phyloP scores from a whole-genome alignment of 2,888 invertebrate species.

The Apocheima hispidaria region DNA sequence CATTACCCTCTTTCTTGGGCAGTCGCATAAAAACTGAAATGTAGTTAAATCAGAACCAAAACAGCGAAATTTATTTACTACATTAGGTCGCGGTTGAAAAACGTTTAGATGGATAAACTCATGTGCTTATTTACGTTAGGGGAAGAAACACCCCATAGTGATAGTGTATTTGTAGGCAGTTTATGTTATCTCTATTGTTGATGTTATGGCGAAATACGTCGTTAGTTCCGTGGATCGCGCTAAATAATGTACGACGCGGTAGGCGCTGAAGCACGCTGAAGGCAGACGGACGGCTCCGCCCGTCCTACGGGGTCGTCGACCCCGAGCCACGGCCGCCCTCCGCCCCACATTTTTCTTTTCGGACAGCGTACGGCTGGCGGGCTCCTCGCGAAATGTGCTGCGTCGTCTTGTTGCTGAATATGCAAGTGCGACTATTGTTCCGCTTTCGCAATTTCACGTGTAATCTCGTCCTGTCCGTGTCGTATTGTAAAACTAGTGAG shows the following conservation, averaged over 20 bases:
- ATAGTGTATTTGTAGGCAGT: constrained; percentile 29
- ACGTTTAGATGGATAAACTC: neutral
- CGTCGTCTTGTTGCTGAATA: constrained; percentile 76
- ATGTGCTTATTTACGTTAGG: constrained; percentile 28
- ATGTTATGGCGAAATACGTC: constrained; percentile 57
- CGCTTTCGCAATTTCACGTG: constrained; percentile 76
- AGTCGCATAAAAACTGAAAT: too few relatives aligned
- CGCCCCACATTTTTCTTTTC: constrained; percentile 82
- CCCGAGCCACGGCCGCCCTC: constrained; percentile 67
- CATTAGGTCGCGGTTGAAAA: too few relatives aligned
- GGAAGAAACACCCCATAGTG: constrained; percentile 42
- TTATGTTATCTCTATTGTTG: constrained; percentile 53
- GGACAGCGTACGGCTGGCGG: constrained; percentile 73
- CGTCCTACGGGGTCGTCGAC: constrained; percentile 70
- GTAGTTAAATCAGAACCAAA: too few relatives aligned
- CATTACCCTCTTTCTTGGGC: too few relatives aligned
- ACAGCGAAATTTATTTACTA: too few relatives aligned
- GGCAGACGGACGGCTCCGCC: constrained; percentile 54
- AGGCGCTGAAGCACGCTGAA: constrained; percentile 61
- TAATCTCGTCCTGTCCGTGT: constrained; percentile 68
- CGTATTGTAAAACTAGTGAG: constrained; percentile 44
- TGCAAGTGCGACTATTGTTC: constrained; percentile 77
- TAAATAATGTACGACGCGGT: constrained; percentile 69
- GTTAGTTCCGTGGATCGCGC: constrained; percentile 67
- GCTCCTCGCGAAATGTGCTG: constrained; percentile 70